A percentile compares a stretch with the other conserved stretches of the same genome.
Conservation (phyloP, 2,113 vertebrate species). For the Silurus meridionalis region DNA sequence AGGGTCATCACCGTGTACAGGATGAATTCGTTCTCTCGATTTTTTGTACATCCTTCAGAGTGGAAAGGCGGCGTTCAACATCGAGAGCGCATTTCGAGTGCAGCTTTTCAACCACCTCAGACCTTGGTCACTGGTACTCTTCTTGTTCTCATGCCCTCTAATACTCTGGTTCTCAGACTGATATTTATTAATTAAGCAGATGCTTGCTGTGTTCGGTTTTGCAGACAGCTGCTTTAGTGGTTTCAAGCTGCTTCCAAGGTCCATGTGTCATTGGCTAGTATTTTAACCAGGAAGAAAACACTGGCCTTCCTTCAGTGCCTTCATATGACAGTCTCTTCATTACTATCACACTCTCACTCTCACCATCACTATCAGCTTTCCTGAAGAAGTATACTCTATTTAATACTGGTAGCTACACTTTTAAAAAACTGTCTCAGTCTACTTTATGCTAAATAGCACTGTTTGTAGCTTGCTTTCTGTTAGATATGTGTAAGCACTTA, state of each 20-base stretch:
- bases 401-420: background rate
- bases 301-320: background rate
- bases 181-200: conserved; percentile 18
- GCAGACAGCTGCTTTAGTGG: conserved; percentile 7
- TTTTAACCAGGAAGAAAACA: background rate
- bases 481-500: background rate
- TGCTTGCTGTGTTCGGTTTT: background rate
- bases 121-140: conserved; percentile 70
- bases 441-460: background rate
- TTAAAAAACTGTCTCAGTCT: background rate
- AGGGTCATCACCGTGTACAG: conserved; percentile 79
- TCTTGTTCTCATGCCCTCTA: background rate
- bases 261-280: background rate
- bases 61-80: conserved; percentile 74
- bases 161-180: background rate
- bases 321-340: background rate
- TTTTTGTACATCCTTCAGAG: conserved; percentile 70
- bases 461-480: background rate
- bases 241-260: conserved; percentile 17
- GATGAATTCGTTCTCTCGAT: conserved; percentile 68
- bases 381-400: background rate
- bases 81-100: conserved; percentile 60
- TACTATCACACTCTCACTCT: background rate
- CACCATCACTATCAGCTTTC: background rate
- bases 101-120: conserved; percentile 72